Percentiles rank a stretch among this genome's conserved stretches.
These are phyloP conservation scores for Mystacornis crossleyi DNA, from an alignment of 2,113 vertebrate genomes.

Conservation along the genomic window DNA sequence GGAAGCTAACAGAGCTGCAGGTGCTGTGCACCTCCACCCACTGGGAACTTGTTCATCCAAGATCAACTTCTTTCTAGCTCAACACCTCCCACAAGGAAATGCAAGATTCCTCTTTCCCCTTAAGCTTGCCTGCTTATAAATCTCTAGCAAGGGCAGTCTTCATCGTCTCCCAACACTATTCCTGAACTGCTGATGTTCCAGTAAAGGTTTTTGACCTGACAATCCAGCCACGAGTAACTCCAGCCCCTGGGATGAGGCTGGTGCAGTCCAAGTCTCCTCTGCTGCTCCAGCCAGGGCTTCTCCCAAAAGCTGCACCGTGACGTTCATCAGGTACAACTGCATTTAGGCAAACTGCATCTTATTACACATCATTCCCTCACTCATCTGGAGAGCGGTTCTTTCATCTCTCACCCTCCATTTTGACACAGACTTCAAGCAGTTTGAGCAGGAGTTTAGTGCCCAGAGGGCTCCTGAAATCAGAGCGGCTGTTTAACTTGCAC, in stretches of 20 bases:
- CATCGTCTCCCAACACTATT: neutral
- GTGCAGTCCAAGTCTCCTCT: neutral
- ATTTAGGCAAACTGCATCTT: neutral
- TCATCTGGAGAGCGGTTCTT: neutral
- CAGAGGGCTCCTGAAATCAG: neutral
- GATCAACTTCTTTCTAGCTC: neutral
- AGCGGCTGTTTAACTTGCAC: neutral
- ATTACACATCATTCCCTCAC: neutral
- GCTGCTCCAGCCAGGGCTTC: neutral
- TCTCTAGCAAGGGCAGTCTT: neutral
- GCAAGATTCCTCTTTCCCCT: neutral
- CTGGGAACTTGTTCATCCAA: neutral
- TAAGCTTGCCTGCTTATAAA: neutral
- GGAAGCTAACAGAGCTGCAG: neutral
- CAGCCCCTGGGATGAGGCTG: neutral
- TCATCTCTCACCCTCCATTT: neutral
- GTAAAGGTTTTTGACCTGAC: neutral
- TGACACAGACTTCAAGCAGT: neutral
- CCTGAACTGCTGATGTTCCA: neutral
- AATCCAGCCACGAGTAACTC: accelerated
- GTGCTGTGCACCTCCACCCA: slow-evolving; percentile 9
- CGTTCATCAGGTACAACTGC: neutral
- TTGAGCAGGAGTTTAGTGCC: neutral
- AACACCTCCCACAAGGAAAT: slow-evolving; percentile 27
- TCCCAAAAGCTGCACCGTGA: neutral